These are phyloP conservation scores for Epinephelus lanceolatus DNA, from an alignment of 2,113 vertebrate genomes.

Conservation along the genomic window DNA sequence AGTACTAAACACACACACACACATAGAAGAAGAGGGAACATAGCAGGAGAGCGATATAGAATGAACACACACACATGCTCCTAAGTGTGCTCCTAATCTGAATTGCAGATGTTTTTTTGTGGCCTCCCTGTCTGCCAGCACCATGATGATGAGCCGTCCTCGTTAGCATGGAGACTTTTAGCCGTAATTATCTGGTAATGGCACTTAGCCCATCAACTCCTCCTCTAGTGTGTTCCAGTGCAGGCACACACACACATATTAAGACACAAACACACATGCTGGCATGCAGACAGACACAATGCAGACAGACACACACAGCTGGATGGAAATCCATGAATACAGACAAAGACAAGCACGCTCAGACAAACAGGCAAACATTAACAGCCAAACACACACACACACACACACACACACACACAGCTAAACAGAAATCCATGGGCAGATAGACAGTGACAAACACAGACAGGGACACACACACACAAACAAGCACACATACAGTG, in stretches of 20 bases:
- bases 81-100: conserved; percentile 59
- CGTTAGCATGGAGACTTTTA: conserved; percentile 72
- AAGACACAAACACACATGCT: conserved; percentile 14
- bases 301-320: conserved; percentile 19
- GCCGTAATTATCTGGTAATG: conserved; percentile 78
- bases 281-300: conserved; percentile 11
- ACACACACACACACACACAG: conserved; percentile 17
- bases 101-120: conserved; percentile 73
- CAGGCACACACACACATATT: conserved; percentile 9
- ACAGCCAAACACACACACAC: conserved; percentile 15
- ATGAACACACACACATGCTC: neutral
- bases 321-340: conserved; percentile 36
- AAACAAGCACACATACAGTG: neutral
- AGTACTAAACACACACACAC: neutral
- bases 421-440: conserved; percentile 18
- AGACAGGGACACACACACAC: conserved; percentile 7
- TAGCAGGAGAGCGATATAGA: conserved; percentile 1
- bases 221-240: conserved; percentile 58
- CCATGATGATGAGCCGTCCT: conserved; percentile 64
- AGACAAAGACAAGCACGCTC: conserved; percentile 23
- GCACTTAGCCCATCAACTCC: conserved; percentile 74
- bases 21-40: neutral
- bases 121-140: conserved; percentile 55
- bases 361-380: conserved; percentile 37
- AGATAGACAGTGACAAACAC: neutral